Base-by-base conservation (phyloP, 2,113 vertebrate species). In the Daphoenositta chrysoptera region DNA sequence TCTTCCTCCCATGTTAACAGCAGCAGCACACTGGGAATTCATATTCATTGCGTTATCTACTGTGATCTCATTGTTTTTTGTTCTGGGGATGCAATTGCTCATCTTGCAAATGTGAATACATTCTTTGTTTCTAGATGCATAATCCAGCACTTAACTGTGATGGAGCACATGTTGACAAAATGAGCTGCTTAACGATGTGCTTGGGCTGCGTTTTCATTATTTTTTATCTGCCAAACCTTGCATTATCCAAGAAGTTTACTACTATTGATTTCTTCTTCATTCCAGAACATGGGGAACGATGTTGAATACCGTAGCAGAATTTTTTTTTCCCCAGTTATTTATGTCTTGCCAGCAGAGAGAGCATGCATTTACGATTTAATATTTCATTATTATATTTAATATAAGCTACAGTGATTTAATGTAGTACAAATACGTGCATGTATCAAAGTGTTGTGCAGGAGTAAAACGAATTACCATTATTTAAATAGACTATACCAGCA, bases 161-260 rank as follows among this genome's bases (percentile, higher is more conserved):
- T 96, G 83, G 81, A 95, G 76, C 75, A 94, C 82, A 64, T 90
- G 93, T 83, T 83, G 75, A 94, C 88, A 72, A 81, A 97, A 86
- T 2, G 58, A 91, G 68, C 33, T 83, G 68, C 66, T 87, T 80
- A 82, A 93, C 9, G 21, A 92, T 83, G 79, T 77, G 75, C 92
- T 80, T 44, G 54, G 58, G 64, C 47, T 70, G 63, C 9, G 13
- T 83, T 90, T 85, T 65, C 54, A 54, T 94, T 90, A 90, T 86
- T 96, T 94, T 83, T 93, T 80, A 81, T 86, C 85, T 92, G 88
- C 76, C 87, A 95, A 95, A 85, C 28, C 35, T 86, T 58, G 45
- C 79, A 79, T 93, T 94, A 85, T 89, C 87, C 72, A 69, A 76
- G 68, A 73, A 87, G 90, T 83, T 95, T 94, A 91, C 84, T 73